Evolutionary conservation across 2,797 vertebrate species (phyloP), one percentile per base, ranked within the genome.

Genomic region (Chelon auratus): DNA sequence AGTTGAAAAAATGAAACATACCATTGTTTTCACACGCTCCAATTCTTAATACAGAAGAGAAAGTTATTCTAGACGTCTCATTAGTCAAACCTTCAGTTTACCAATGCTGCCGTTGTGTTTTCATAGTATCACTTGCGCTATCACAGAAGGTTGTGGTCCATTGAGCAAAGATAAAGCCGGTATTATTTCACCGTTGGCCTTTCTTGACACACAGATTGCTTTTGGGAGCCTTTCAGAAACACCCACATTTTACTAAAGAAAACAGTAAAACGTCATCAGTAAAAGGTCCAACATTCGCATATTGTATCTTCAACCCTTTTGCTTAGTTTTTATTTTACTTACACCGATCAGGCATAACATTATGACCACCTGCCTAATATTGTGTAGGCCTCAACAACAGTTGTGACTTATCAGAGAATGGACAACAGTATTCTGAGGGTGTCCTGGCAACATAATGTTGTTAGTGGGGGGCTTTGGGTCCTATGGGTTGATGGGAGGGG

Each of bases 181-280:
- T 87, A 84, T 88, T 89, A 87, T 88, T 93, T 87, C 87, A 93
- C 80, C 86, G 67, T 70, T 79, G 77, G 84, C 82, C 85, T 81
- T 55, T 69, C 76, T 72, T 81, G 84, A 88, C 90, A 83, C 81
- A 62, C 57, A 37, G 69, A 78, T 77, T 10, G 24, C 83, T 81
- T 86, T 89, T 78, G 73, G 78, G 84, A 87, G 74, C n/a, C 5
- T 3, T 33, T 36, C 55, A 70, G 62, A 77, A 81, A 85, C 26
- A 69, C 73, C 33, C 68, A 14, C 62, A 63, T 62, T 65, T 82
- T 71, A 56, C 18, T 8, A 14, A 26, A 13, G 62, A 56, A 2
- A 17, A 48, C 18, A 36, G 12, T 6, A 53, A 63, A 65, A 68
- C 36, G 1, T n/a, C 26, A n/a, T 61, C 30, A 50, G 26, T 18